These are phyloP conservation scores for Seriola aureovittata DNA, from an alignment of 2,113 vertebrate species.

Conservation along the genomic window DNA sequence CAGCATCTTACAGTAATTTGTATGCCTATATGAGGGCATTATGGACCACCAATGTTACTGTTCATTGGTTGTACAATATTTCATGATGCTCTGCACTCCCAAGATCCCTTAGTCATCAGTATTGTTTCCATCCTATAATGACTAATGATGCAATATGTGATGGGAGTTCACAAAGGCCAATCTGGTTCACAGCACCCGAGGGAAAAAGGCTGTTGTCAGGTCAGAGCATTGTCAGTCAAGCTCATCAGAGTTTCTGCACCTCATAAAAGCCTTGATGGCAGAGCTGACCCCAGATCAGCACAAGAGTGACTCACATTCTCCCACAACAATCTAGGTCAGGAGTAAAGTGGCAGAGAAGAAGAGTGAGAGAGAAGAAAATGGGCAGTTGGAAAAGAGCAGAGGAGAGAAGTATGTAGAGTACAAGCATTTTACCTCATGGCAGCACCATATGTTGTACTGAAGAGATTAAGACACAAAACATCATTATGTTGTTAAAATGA, in stretches of 20 bases:
- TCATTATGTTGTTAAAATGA: neutral
- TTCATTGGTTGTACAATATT: neutral
- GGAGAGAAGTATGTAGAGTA: neutral
- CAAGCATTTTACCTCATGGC: neutral
- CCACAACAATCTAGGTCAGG: slow-evolving; percentile 29
- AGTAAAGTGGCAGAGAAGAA: slow-evolving; percentile 5
- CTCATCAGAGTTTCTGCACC: slow-evolving; percentile 23
- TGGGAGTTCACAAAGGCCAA: slow-evolving; percentile 4
- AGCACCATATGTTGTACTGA: neutral
- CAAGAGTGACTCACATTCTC: slow-evolving; percentile 37
- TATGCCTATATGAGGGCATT: neutral
- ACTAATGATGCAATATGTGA: slow-evolving; percentile 2
- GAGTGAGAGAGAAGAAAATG: neutral
- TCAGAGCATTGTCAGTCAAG: slow-evolving; percentile 16
- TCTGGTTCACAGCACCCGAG: neutral
- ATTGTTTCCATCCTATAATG: slow-evolving; percentile 20
- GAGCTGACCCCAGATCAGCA: slow-evolving; percentile 27
- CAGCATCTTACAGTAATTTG: neutral
- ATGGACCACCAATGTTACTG: neutral
- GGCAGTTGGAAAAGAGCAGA: neutral
- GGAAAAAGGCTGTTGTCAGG: slow-evolving; percentile 19
- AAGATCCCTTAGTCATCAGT: slow-evolving; percentile 11
- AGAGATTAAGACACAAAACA: neutral
- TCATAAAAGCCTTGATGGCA: slow-evolving; percentile 50
- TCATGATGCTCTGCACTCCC: neutral